A percentile compares a stretch with the other conserved stretches of the same genome.
These are phyloP conservation scores for Willisornis vidua DNA, from an alignment of 2,113 vertebrate species.

Conservation along the genomic window DNA sequence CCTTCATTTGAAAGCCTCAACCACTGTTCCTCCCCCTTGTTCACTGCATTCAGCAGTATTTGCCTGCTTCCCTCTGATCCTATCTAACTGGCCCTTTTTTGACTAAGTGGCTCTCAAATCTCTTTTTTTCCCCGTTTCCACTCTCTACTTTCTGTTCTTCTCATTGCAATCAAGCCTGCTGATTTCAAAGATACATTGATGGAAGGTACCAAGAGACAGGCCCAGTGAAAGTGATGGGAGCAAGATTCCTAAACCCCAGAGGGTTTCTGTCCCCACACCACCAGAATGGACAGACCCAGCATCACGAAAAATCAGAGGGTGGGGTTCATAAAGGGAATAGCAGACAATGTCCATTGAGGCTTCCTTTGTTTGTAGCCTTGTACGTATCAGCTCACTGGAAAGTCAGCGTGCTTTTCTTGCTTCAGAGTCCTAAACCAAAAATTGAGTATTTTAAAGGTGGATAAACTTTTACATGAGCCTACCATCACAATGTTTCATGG, in stretches of 20 bases:
- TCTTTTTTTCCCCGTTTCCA: not conserved
- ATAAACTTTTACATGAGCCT: not conserved
- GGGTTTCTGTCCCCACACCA: not conserved
- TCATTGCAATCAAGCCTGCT: not conserved
- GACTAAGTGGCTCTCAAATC: not conserved
- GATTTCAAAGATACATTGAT: not conserved
- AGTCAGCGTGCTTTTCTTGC: rapidly evolving
- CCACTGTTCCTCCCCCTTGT: not conserved
- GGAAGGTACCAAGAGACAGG: rapidly evolving
- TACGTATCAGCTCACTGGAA: not conserved
- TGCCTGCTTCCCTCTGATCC: not conserved
- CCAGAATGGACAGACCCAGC: not conserved
- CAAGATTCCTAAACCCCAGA: not conserved
- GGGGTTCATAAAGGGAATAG: not conserved
- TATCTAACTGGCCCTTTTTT: not conserved
- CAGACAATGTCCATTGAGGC: not conserved
- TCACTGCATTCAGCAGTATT: not conserved
- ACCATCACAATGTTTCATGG: not conserved
- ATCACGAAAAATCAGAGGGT: rapidly evolving
- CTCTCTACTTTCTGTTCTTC: not conserved
- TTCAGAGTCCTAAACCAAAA: not conserved
- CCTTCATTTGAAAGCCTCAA: not conserved
- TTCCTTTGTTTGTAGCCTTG: not conserved
- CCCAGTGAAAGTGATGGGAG: rapidly evolving
- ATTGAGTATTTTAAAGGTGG: not conserved